Base-by-base conservation (phyloP, 2,113 vertebrate species). In the Gopherus flavomarginatus region DNA sequence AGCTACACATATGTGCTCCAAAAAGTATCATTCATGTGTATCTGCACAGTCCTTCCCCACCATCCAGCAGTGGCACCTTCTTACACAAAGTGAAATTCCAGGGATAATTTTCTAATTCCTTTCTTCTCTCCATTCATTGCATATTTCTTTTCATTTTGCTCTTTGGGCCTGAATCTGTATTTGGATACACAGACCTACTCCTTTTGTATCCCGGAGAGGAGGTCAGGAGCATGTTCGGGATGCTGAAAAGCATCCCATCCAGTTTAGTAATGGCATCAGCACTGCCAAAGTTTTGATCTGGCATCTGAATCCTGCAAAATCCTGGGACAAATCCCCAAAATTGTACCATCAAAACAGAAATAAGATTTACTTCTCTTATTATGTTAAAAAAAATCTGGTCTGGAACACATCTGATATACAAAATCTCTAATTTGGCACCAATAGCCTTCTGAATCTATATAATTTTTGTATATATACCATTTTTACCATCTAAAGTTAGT, bases 201-300 rank as follows among this genome's bases (percentile, higher is more conserved):
- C 84, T 81, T 81, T 90, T 95, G 85, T 31, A 6, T 11, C 42
- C 81, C 92, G 78, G 89, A 83, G 85, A 84, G 83, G 83, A 96
- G 89, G 52, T 89, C 56, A 86, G 82, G 94, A 93, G 85, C 86
- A 86, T 6, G 54, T 95, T 85, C 27, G 93, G 56, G 85, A 89
- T 92, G 81, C 83, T 95, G 87, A 93, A 94, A 91, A 95, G 56
- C 90, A 91, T 88, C 79, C 65, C 50, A 81, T 2, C 4, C 42
- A 91, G 19, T 31, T 94, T 84, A 83, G 22, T 65, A 52, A 88
- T 69, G 65, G 65, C 35, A 69, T n/a, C 17, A 89, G 65, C 57
- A 94, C 93, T 89, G 57, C 3, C 1, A n/a, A 92, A 54, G 2
- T 78, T 89, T 85, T 65, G 22, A 93, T 91, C 29, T 87, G 52